Conservation (phyloP, 1,140 invertebrate genomes). For the Drosophila parvula region DNA sequence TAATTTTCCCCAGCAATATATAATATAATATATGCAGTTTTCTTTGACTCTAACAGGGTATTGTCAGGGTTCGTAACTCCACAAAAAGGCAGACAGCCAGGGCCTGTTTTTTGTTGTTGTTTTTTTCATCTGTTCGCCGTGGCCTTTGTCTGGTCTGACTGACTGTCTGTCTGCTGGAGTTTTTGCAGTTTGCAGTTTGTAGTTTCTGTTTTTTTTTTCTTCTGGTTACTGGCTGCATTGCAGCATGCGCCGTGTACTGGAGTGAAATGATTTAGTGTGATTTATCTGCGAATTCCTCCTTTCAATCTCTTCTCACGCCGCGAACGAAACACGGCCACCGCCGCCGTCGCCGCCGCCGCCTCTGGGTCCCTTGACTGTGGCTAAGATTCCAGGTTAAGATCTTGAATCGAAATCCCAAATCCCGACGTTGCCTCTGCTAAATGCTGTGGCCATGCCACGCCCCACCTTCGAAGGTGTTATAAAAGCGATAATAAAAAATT, state of each 20-base stretch:
- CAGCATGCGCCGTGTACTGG: slow-evolving; percentile 69
- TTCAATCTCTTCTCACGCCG: slow-evolving; percentile 82
- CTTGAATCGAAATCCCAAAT: slow-evolving; percentile 4
- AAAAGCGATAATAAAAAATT: slow-evolving; percentile 81
- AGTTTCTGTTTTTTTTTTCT: slow-evolving; percentile 14
- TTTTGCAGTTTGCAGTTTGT: slow-evolving; percentile 17
- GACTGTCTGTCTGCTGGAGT: slow-evolving; percentile 24
- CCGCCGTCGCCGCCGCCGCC: not conserved
- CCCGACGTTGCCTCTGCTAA: slow-evolving; percentile 3
- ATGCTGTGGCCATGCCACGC: slow-evolving; percentile 32
- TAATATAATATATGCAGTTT: not conserved
- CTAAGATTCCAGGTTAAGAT: not conserved
- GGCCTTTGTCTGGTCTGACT: slow-evolving; percentile 44
- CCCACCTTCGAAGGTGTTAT: slow-evolving; percentile 65
- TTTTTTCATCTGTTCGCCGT: slow-evolving; percentile 25
- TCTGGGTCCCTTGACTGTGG: not conserved
- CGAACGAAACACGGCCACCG: slow-evolving; percentile 25
- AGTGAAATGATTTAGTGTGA: slow-evolving; percentile 83
- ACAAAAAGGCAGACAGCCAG: not conserved
- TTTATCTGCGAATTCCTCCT: slow-evolving; percentile 80
- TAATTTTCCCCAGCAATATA: not conserved
- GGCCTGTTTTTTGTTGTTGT: slow-evolving; percentile 9
- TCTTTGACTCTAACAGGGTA: not conserved
- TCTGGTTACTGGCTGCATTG: slow-evolving; percentile 50
- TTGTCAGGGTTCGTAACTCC: not conserved